Evolutionary conservation across 37 sponge, comb jelly and placozoan genomes (phyloP).

Genomic region (Hormiphora californensis): DNA sequence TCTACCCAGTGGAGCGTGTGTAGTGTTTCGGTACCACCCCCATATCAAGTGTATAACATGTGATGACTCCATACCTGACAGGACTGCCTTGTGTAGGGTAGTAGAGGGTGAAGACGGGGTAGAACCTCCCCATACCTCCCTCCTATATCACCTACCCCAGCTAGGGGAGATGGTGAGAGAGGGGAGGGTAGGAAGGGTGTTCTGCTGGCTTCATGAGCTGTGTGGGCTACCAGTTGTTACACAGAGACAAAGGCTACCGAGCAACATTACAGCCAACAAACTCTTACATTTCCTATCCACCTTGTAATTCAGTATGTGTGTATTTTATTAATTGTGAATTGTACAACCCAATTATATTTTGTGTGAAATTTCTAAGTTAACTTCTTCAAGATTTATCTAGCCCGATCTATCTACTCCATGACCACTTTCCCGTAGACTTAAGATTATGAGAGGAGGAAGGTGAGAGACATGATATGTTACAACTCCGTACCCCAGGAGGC

Average conservation of each 20-base stretch:
- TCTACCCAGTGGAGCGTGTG: background rate
- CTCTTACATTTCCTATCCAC: background rate
- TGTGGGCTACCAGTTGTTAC: background rate
- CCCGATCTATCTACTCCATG: too few species aligned
- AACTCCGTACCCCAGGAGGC: too few species aligned
- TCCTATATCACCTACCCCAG: too few species aligned
- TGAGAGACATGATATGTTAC: too few species aligned
- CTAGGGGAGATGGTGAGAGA: background rate
- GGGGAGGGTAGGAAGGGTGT: background rate
- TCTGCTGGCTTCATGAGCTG: slow-evolving; percentile 38
- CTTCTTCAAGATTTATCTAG: too few species aligned
- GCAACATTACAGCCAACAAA: background rate
- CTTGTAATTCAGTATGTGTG: too few species aligned
- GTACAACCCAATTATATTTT: too few species aligned
- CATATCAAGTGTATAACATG: slow-evolving; percentile 5
- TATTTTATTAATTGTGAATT: too few species aligned
- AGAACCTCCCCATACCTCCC: background rate
- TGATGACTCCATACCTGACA: background rate
- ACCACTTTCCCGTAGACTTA: too few species aligned
- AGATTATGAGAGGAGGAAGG: too few species aligned
- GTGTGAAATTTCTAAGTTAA: too few species aligned
- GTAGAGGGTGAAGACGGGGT: background rate
- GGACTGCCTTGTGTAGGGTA: background rate
- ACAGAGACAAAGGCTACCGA: background rate
- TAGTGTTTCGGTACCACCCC: slow-evolving; percentile 32